Percentiles rank a stretch among this genome's conserved stretches.
phyloP scores from a whole-genome alignment of 2,888 invertebrate species.

The Phaonia tiefii region DNA sequence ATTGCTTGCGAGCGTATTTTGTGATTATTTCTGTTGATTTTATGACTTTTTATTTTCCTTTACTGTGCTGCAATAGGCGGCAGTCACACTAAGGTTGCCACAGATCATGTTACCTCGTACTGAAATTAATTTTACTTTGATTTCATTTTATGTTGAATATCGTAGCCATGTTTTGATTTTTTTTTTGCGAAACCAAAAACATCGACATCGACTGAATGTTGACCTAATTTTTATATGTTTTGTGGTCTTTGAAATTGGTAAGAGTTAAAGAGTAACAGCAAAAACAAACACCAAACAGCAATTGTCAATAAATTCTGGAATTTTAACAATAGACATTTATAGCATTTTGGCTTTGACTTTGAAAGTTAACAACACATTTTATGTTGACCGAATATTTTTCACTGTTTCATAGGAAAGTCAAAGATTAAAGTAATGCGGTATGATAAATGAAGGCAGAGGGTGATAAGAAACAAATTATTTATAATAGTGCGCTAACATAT shows the following conservation, averaged over 20 bases:
- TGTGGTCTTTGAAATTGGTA: conserved; percentile 5
- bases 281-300: conserved; percentile 13
- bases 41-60: conserved; percentile 3
- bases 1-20: background rate
- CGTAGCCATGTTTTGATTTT: background rate
- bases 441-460: background rate
- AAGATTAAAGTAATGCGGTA: conserved; percentile 10
- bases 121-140: conserved; percentile 29
- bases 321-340: conserved; percentile 36
- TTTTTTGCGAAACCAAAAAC: background rate
- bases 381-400: conserved; percentile 11
- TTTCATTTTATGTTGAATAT: conserved; percentile 17
- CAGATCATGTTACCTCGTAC: conserved; percentile 13
- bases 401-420: background rate
- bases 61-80: background rate
- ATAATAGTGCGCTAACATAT: too few species aligned
- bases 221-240: conserved; percentile 6
- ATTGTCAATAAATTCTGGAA: conserved; percentile 41
- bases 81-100: conserved; percentile 3
- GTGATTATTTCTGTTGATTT: conserved; percentile 1
- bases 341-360: conserved; percentile 18
- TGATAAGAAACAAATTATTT: too few species aligned
- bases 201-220: background rate
- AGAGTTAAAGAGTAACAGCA: background rate
- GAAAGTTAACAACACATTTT: conserved; percentile 35